Base-by-base conservation (phyloP, 2,888 invertebrate genomes). In the Parnassius mnemosyne region DNA sequence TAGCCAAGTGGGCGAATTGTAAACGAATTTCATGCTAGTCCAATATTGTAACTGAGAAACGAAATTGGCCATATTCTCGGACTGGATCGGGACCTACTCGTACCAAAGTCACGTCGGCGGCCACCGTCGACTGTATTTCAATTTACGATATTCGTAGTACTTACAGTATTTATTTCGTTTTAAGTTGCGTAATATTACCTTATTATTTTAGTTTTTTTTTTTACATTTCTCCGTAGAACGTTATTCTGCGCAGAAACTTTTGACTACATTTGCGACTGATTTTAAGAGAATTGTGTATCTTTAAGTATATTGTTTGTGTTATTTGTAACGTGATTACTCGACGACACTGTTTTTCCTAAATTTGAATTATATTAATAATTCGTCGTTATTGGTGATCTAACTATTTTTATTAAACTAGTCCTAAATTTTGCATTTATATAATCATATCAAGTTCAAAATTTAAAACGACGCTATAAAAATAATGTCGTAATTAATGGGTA, bases 81-180 rank as follows among this genome's bases (percentile, higher is more conserved):
- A 78, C 78, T 76, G 76, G 80, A 74, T 83, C 74, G 78, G 73
- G 73, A 73, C 76, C 72, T 72, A 82, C 76, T 78, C 78, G 82
- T 83, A 88, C 89, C 89, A 89, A 89, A 89, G 89, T 83, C 79
- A 81, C 79, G 77, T 76, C 78, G 76, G 70, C 73, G 68, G 75
- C 69, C 69, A 63, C 46, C 56, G 60, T 25, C 67, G 63, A 60
- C 65, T 65, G 65, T 65, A 51, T 56, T 62, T 57, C 57, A 49
- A 7, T 44, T 65, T 68, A 68, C 73, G 68, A 69, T 68, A 80
- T 76, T 74, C 76, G 78, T 84, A 88, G 89, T 90, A 89, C 89
- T 90, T 89, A 90, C 90, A 90, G 90, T 91, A 91, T 91, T 91
- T 91, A 89, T 89, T 89, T 88, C 74, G 80, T 83, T 79, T 84